Evolutionary conservation across 2,113 vertebrate species (phyloP).

Genomic region (Empidonax traillii): DNA sequence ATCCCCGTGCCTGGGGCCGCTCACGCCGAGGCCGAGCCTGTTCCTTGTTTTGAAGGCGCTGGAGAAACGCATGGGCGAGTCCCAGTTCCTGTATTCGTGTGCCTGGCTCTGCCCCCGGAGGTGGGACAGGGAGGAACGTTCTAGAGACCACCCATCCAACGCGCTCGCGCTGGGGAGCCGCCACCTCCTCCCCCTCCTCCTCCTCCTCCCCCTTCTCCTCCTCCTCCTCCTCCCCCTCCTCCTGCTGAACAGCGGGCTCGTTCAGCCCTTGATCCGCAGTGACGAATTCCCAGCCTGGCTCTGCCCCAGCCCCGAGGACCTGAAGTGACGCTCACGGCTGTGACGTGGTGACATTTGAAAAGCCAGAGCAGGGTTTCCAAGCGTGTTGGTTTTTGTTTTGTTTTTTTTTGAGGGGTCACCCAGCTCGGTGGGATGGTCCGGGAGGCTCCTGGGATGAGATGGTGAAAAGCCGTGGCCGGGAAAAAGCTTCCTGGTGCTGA

Average conservation of each 20-base stretch:
- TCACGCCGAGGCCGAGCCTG: neutral
- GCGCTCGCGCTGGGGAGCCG: neutral
- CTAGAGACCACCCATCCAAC: conserved; percentile 38
- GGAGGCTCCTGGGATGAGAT: neutral
- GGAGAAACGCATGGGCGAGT: neutral
- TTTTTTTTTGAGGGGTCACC: neutral
- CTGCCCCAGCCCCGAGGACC: neutral
- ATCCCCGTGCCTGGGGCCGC: fast-evolving
- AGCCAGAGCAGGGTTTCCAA: neutral
- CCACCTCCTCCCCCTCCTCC: neutral
- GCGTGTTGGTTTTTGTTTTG: neutral
- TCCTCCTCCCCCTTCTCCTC: neutral
- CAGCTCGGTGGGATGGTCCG: fast-evolving
- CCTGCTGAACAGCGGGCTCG: neutral
- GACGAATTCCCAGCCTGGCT: neutral
- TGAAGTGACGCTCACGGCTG: neutral
- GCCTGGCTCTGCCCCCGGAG: conserved; percentile 34
- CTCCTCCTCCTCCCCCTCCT: neutral
- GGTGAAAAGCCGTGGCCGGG: neutral
- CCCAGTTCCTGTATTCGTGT: neutral
- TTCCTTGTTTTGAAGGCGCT: neutral
- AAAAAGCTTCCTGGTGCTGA: fast-evolving
- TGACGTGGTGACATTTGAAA: neutral
- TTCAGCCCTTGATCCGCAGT: neutral
- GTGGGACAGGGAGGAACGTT: conserved; percentile 42